Base-by-base conservation (phyloP, 37 sponge, comb jelly and placozoan species). In the Corticium candelabrum region DNA sequence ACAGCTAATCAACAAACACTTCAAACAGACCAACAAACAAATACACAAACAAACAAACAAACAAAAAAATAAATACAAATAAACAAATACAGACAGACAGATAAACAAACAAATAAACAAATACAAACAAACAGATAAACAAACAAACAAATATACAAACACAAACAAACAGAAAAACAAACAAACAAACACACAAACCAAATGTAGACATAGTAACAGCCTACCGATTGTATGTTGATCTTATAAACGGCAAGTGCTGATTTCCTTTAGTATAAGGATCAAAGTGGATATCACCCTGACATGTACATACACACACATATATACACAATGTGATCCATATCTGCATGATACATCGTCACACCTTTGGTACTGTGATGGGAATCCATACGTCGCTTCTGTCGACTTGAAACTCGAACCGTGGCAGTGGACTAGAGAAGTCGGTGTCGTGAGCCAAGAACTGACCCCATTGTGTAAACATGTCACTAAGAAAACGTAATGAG, bases 381-480 rank as follows among this genome's bases (percentile, higher is more conserved):
- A 70, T n/a, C 73, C 73, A 70, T 5, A 32, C 73, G 73, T n/a
- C 35, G 5, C 34, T 15, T 70, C 73, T 4, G 73, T n/a, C 35
- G 5, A 70, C n/a, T 4, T 32, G 5, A n/a, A 29, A n/a, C 21
- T 32, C 73, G 5, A 70, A 33, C 5, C 73, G 7, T 70, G 34
- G 34, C 4, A 70, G 73, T n/a, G 34, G 73, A 33, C 34, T 70
- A 5, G 73, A 70, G 35, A 32, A 70, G 21, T 70, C 73, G 29
- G 73, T 70, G 73, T 70, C 73, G 73, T 70, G 73, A 70, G 73
- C 73, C 32, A 70, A 29, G 73, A 70, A 70, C 73, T 70, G 73
- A 33, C 73, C 73, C 5, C 5, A 70, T 5, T 35, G 35, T 5
- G 73, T 70, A 5, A 29, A 32, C 33, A 70, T 4, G 31, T 70